Percentiles rank a stretch among this genome's conserved stretches.
Evolutionary conservation across 2,113 vertebrate species (phyloP).

Genomic region (Pteronura brasiliensis): DNA sequence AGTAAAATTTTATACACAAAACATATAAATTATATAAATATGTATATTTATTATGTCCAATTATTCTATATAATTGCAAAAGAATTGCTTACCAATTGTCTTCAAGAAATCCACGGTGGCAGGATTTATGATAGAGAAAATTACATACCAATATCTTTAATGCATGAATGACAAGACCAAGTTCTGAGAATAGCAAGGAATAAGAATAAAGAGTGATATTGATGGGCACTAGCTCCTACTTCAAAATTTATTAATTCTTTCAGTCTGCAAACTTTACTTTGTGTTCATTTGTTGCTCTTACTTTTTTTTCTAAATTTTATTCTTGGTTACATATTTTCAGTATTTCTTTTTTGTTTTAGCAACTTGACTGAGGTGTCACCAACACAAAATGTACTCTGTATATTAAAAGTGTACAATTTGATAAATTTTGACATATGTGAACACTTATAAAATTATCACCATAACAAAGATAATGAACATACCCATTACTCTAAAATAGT

Average conservation of each 20-base stretch:
- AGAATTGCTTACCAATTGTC: neutral
- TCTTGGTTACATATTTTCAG: neutral
- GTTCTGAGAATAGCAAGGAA: neutral
- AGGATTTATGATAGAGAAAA: neutral
- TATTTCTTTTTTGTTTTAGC: neutral
- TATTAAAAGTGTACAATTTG: neutral
- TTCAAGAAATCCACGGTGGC: neutral
- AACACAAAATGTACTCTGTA: neutral
- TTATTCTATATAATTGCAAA: neutral
- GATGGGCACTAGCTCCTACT: neutral
- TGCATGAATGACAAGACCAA: neutral
- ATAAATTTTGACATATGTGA: neutral
- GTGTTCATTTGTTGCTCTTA: neutral
- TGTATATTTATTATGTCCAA: neutral
- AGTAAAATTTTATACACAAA: neutral
- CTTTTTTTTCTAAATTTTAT: neutral
- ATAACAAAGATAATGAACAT: neutral
- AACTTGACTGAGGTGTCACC: neutral
- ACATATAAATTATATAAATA: neutral
- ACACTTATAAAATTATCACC: neutral
- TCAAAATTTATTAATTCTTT: neutral
- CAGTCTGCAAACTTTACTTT: neutral
- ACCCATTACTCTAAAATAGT: neutral
- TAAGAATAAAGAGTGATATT: neutral
- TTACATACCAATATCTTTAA: neutral